phyloP scores from a whole-genome alignment of 2,888 invertebrate genomes.

The Bombylius discolor region DNA sequence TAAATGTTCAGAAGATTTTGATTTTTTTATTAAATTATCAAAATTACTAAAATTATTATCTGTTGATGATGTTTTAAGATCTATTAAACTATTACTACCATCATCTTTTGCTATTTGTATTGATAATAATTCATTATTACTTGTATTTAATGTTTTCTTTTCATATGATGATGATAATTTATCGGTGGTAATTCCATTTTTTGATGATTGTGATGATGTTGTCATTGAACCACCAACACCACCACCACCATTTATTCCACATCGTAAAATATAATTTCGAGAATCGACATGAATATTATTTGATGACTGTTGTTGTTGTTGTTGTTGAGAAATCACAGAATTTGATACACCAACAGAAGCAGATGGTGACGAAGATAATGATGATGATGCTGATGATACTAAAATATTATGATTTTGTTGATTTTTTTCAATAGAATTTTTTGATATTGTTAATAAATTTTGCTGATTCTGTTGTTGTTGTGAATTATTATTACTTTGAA shows the following conservation, averaged over 20 bases:
- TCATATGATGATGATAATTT: neutral
- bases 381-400: neutral
- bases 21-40: too few relatives aligned
- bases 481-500: neutral
- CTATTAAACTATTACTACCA: too few relatives aligned
- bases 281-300: slow-evolving; percentile 5
- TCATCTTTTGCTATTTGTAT: neutral
- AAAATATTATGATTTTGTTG: neutral
- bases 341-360: neutral
- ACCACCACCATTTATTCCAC: neutral
- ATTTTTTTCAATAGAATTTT: too few relatives aligned
- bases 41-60: too few relatives aligned
- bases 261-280: slow-evolving; percentile 5
- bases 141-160: neutral
- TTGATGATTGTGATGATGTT: neutral
- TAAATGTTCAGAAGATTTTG: too few relatives aligned
- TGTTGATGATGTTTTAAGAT: too few relatives aligned
- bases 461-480: neutral
- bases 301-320: neutral
- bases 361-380: neutral
- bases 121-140: too few relatives aligned
- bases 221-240: neutral
- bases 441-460: neutral
- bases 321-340: neutral
- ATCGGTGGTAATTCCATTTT: neutral